Percentiles rank a stretch among this genome's conserved stretches.
phyloP scores from a whole-genome alignment of 1,140 invertebrate species.

The Contarinia nasturtii region DNA sequence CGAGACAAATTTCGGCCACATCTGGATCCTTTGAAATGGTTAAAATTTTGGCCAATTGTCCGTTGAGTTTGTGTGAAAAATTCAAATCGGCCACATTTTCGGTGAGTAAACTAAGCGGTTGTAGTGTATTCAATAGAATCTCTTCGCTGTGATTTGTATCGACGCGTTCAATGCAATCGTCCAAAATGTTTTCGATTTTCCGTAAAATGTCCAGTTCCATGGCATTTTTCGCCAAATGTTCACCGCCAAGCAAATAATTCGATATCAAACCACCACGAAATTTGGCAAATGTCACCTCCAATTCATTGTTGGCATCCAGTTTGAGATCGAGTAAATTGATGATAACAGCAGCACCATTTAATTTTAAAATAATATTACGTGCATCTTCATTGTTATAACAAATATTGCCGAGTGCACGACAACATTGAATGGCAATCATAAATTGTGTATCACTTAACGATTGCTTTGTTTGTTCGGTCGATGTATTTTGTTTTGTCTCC shows the following conservation, averaged over 20 bases:
- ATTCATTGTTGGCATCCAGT: constrained; percentile 15
- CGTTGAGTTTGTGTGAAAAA: constrained; percentile 33
- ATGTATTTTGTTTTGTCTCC: constrained; percentile 13
- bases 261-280: constrained; percentile 51
- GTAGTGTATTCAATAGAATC: constrained; percentile 43
- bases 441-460: constrained; percentile 23
- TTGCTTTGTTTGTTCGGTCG: constrained; percentile 12
- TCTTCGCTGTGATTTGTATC: constrained; percentile 29
- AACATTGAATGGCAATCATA: constrained; percentile 40
- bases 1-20: constrained; percentile 52
- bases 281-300: constrained; percentile 27
- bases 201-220: constrained; percentile 46
- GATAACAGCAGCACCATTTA: constrained; percentile 34
- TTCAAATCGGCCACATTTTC: constrained; percentile 40
- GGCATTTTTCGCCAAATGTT: constrained; percentile 39
- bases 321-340: constrained; percentile 25
- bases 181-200: constrained; percentile 29
- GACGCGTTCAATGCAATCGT: constrained; percentile 20
- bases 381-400: constrained; percentile 68
- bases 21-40: constrained; percentile 39
- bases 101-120: constrained; percentile 52
- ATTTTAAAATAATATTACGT: constrained; percentile 36
- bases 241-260: constrained; percentile 59
- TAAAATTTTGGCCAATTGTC: constrained; percentile 35
- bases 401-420: constrained; percentile 68